phyloP scores from a whole-genome alignment of 2,797 vertebrate species.

The Sebastes diaconus region DNA sequence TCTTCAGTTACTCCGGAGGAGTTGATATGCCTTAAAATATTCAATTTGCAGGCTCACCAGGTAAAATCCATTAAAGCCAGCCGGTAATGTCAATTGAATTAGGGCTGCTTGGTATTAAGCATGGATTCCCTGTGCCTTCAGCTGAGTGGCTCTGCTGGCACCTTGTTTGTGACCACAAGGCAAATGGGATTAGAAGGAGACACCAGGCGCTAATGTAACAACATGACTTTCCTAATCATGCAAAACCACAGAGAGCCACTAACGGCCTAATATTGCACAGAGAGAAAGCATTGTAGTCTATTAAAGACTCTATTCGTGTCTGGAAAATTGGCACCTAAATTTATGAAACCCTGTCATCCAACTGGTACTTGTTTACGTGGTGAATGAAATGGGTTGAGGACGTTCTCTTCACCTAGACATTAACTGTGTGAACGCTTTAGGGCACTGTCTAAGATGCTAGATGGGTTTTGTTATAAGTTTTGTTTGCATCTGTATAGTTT shows the following conservation, averaged over 20 bases:
- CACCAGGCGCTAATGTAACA: conserved; percentile 64
- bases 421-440: background rate
- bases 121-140: conserved; percentile 57
- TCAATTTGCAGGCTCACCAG: conserved; percentile 73
- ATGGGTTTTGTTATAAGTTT: background rate
- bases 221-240: conserved; percentile 72
- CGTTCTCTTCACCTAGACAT: background rate
- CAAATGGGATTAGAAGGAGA: conserved; percentile 76
- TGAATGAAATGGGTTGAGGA: background rate
- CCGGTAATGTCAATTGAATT: conserved; percentile 75
- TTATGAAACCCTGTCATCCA: conserved; percentile 12
- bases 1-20: conserved; percentile 60
- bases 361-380: background rate
- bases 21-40: conserved; percentile 74
- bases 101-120: conserved; percentile 56
- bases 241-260: conserved; percentile 67
- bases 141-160: conserved; percentile 63
- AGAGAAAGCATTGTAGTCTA: conserved; percentile 19
- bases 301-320: conserved; percentile 42
- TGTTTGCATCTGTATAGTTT: background rate
- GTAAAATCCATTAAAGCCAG: conserved; percentile 77
- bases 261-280: conserved; percentile 34
- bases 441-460: too few relatives aligned
- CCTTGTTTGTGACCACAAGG: conserved; percentile 69
- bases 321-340: conserved; percentile 30